phyloP scores from a whole-genome alignment of 2,113 vertebrate species.

The Balaeniceps rex region DNA sequence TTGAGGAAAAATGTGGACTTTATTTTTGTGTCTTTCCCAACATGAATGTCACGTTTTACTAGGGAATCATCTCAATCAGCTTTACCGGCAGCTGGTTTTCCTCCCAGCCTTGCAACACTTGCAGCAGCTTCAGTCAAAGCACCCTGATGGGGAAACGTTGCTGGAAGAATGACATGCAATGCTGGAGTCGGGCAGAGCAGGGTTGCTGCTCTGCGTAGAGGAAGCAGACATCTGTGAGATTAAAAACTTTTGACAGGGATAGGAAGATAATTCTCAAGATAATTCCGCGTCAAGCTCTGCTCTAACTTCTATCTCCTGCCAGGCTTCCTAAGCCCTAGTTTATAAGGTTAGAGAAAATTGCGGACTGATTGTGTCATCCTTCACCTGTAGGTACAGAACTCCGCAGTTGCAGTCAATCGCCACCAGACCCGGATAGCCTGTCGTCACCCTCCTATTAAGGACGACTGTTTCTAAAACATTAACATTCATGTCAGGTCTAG shows the following conservation, averaged over 20 bases:
- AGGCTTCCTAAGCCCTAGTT: not conserved
- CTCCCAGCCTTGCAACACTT: not conserved
- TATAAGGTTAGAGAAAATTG: not conserved
- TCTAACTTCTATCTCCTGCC: not conserved
- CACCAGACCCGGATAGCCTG: not conserved
- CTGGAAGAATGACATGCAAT: not conserved
- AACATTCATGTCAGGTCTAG: slow-evolving; percentile 36
- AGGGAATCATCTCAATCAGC: not conserved
- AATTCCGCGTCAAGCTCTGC: not conserved
- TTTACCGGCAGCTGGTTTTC: not conserved
- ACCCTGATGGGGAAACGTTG: not conserved
- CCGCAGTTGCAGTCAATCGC: not conserved
- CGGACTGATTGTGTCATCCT: not conserved
- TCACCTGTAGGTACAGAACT: not conserved
- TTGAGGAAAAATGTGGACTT: not conserved
- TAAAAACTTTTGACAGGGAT: not conserved
- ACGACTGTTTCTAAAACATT: not conserved
- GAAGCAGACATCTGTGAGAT: not conserved
- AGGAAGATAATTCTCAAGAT: slow-evolving; percentile 1
- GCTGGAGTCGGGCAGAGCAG: not conserved
- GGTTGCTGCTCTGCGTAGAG: not conserved
- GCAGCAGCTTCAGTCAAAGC: not conserved
- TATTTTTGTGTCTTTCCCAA: not conserved
- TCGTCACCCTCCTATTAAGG: not conserved
- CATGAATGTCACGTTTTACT: not conserved